Evolutionary conservation across 2,113 vertebrate genomes (phyloP).

Genomic region (Vidua chalybeata): DNA sequence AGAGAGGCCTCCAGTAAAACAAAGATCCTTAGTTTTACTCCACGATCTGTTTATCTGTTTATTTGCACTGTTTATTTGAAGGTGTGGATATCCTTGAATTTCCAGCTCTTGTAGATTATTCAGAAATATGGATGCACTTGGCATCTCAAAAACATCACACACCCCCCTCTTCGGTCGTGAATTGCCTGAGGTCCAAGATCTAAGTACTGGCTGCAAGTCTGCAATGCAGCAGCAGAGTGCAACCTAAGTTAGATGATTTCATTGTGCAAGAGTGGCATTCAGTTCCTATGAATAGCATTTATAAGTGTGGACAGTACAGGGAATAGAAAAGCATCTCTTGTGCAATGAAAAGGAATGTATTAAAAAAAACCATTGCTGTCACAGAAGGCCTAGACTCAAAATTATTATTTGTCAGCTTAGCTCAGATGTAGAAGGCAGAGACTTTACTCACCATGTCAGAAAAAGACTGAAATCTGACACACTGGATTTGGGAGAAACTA

Average conservation of each 20-base stretch:
- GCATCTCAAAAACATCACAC: neutral
- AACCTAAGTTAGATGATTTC: neutral
- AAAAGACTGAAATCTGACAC: neutral
- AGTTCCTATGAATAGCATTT: neutral
- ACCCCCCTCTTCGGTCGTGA: fast-evolving
- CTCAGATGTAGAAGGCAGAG: neutral
- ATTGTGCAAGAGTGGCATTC: neutral
- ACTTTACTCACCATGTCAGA: neutral
- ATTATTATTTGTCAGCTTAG: neutral
- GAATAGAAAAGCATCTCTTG: neutral
- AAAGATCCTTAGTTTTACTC: neutral
- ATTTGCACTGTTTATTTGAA: neutral
- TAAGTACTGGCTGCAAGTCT: neutral
- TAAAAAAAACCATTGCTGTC: neutral
- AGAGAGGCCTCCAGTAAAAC: neutral
- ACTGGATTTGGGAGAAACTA: neutral
- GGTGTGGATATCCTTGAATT: neutral
- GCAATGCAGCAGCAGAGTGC: neutral
- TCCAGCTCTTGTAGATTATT: neutral
- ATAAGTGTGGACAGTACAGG: neutral
- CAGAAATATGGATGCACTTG: neutral
- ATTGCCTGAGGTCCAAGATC: neutral
- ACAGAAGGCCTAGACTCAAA: neutral
- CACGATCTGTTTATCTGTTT: neutral
- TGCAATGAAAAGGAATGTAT: neutral